Base-by-base conservation (phyloP, 2,113 vertebrate genomes). In the Rhombomys opimus region DNA sequence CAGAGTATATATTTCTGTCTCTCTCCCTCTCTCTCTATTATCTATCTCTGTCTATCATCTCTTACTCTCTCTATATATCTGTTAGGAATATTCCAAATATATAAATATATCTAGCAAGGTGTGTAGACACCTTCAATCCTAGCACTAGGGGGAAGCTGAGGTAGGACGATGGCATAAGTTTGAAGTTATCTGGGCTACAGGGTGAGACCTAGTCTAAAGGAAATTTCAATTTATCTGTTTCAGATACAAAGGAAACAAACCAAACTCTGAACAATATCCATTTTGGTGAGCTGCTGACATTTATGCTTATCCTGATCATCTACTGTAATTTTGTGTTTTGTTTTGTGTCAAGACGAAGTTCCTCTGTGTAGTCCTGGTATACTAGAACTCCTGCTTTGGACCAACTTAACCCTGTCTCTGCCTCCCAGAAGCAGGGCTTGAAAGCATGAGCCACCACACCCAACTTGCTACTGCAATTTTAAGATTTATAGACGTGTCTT, bases 401-500 rank as follows among this genome's bases (percentile, higher is more conserved):
- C 59, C 38, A 63, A 46, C 46, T 25, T 30, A 41, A 46, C 81
- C 23, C 59, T 41, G 12, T 59, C 14, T 41, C 59, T 63, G n/a
- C 7, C 23, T 63, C 59, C 2, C n/a, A 84, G 41, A 22, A 25
- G 1, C 59, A 63, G 59, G 63, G 59, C 63, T 10, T 41, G 81
- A 63, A 84, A 25, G n/a, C 25, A 3, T 1, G 81, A 5, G n/a
- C 14, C n/a, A 18, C 81, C 46, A 52, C 4, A 12, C 23, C 5
- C 70, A 12, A 72, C 84, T 18, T 41, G 95, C 87, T 63, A 68
- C 12, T 81, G 13, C 50, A 82, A 50, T 93, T 96, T 96, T 68
- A 75, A 59, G 11, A 85, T 91, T 87, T 96, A 63, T 57, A 46
- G 46, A 23, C 7, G 5, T 89, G 46, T 30, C 38, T 68, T 59